Evolutionary conservation across 1,140 invertebrate species (phyloP).

Genomic region (Drosophila repleta): DNA sequence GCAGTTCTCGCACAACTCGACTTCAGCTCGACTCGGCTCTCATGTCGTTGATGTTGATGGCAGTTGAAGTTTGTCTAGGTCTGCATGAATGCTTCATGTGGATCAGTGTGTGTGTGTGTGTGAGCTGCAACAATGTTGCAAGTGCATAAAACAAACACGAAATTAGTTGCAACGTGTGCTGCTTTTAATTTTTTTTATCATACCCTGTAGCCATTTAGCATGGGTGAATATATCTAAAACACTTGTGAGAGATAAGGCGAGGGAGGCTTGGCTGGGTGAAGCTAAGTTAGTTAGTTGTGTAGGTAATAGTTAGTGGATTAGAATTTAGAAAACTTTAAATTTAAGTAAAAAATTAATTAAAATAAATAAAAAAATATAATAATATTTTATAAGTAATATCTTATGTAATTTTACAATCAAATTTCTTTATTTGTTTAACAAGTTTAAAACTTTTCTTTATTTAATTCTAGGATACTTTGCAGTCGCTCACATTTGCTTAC

Average conservation of each 20-base stretch:
- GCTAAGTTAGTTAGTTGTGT: too few relatives aligned
- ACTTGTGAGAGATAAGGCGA: not conserved
- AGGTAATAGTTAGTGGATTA: too few relatives aligned
- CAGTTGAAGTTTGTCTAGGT: constrained; percentile 70
- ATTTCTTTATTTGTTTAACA: not conserved
- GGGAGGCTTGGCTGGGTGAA: too few relatives aligned
- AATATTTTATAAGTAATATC: too few relatives aligned
- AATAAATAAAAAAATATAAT: too few relatives aligned
- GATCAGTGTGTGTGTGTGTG: constrained; percentile 9
- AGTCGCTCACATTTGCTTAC: not conserved
- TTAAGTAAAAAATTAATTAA: too few relatives aligned
- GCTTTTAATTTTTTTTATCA: constrained; percentile 20
- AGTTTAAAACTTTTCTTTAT: not conserved
- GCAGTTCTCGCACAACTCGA: constrained; percentile 33
- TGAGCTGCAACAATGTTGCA: constrained; percentile 73
- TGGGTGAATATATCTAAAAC: not conserved
- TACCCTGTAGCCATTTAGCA: constrained; percentile 11
- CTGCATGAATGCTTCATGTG: constrained; percentile 10
- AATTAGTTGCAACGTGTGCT: constrained; percentile 73
- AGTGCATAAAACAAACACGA: constrained; percentile 76
- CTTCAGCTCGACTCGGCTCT: constrained; percentile 23
- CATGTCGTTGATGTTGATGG: constrained; percentile 63
- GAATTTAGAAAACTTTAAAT: too few relatives aligned
- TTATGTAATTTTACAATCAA: not conserved
- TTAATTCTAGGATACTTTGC: not conserved